Evolutionary conservation across 2,888 invertebrate species (phyloP).

Genomic region (Thumatha senex): DNA sequence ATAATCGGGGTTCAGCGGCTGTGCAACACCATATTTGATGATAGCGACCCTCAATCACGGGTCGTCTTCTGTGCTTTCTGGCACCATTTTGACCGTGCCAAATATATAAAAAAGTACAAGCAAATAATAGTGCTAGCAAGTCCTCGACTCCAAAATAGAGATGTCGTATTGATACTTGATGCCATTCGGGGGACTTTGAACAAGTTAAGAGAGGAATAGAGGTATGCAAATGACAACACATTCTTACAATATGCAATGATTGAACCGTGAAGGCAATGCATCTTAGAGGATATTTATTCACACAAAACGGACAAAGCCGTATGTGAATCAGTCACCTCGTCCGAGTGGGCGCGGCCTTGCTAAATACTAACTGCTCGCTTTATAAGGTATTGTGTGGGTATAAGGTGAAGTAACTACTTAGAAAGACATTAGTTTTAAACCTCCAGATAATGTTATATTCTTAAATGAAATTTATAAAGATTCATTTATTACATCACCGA

Average conservation of each 20-base stretch:
- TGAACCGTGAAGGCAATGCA: constrained; percentile 4
- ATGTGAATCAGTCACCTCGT: constrained; percentile 58
- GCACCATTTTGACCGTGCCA: too few species aligned
- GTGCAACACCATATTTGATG: too few species aligned
- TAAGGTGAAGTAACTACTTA: constrained; percentile 26
- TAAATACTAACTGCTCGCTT: constrained; percentile 42
- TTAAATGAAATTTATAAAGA: constrained; percentile 10
- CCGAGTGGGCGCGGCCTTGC: constrained; percentile 71
- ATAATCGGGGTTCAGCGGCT: too few species aligned
- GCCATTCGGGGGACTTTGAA: too few species aligned
- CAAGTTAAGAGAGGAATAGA: not conserved
- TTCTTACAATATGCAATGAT: too few species aligned
- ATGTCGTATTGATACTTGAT: too few species aligned
- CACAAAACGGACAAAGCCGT: constrained; percentile 28
- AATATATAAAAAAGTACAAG: too few species aligned
- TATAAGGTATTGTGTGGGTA: constrained; percentile 69
- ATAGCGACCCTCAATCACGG: too few species aligned
- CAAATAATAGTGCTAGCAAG: too few species aligned
- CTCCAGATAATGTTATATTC: constrained; percentile 7
- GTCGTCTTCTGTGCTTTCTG: too few species aligned
- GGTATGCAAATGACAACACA: not conserved
- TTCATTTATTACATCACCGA: not conserved
- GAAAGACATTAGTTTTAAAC: constrained; percentile 22
- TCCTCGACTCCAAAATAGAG: too few species aligned
- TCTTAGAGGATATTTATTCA: constrained; percentile 6